These are phyloP conservation scores for Coelopa pilipes DNA, from an alignment of 2,888 invertebrate genomes.

Conservation along the genomic window DNA sequence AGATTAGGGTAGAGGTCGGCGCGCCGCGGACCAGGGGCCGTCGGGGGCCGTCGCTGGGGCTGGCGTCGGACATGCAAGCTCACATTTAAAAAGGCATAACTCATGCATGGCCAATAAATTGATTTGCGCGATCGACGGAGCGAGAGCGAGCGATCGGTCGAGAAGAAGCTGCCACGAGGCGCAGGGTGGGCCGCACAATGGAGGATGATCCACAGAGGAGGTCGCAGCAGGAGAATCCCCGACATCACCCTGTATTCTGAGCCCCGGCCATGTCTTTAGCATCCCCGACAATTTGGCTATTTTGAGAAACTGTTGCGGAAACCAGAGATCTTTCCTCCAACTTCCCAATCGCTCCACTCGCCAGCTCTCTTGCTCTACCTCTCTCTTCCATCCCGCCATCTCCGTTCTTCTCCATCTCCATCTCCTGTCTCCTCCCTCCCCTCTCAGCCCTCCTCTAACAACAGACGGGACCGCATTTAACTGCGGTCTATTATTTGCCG, in stretches of 20 bases:
- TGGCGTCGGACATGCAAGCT: constrained; percentile 30
- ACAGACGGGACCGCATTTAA: constrained; percentile 41
- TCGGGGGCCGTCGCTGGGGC: background rate
- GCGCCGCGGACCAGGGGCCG: too few relatives aligned
- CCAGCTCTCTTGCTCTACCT: too few relatives aligned
- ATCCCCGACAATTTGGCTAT: constrained; percentile 6
- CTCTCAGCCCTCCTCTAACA: background rate
- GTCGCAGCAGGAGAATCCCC: background rate
- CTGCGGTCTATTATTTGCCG: constrained; percentile 63
- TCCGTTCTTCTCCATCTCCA: too few relatives aligned
- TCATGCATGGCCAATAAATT: constrained; percentile 43
- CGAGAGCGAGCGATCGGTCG: background rate
- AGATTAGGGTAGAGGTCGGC: too few relatives aligned
- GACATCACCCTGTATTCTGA: background rate
- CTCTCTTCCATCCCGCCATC: too few relatives aligned
- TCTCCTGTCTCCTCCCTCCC: too few relatives aligned
- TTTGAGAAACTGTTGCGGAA: constrained; percentile 12
- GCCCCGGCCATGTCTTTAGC: background rate
- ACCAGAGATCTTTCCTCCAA: background rate
- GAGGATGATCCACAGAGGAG: too few relatives aligned
- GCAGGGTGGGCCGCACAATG: background rate
- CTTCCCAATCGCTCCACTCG: too few relatives aligned
- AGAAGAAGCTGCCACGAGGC: background rate
- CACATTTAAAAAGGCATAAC: constrained; percentile 44
- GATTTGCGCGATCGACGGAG: constrained; percentile 35